phyloP scores from a whole-genome alignment of 2,797 vertebrate species.

The Mus spretus region DNA sequence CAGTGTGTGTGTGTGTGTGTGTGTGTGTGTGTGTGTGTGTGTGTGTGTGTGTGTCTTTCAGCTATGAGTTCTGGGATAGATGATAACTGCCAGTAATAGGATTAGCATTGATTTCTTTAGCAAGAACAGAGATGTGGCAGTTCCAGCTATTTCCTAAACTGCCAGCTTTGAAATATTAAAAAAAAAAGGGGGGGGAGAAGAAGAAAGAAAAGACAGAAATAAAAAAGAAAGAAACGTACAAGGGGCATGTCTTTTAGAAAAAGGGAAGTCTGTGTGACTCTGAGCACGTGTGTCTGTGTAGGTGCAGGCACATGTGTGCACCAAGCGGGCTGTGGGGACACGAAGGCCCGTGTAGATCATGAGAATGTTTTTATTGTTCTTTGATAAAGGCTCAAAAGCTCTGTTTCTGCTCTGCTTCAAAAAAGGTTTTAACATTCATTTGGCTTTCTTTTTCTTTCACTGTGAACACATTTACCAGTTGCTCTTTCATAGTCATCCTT shows the following conservation, averaged over 20 bases:
- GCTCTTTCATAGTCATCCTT: slow-evolving; percentile 93
- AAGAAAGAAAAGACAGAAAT: slow-evolving; percentile 87
- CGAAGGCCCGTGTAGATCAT: slow-evolving; percentile 77
- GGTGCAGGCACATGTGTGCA: background rate
- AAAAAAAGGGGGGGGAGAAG: slow-evolving; percentile 89
- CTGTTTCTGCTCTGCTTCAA: slow-evolving; percentile 95
- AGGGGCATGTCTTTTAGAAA: slow-evolving; percentile 95
- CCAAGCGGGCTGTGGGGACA: slow-evolving; percentile 3
- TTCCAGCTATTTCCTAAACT: slow-evolving; percentile 99
- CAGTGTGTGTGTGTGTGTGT: slow-evolving; percentile 92
- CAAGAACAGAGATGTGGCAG: slow-evolving; percentile 99
- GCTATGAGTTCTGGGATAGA: slow-evolving; percentile 99
- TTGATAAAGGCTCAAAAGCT: slow-evolving; percentile 95
- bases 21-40: slow-evolving; percentile 88
- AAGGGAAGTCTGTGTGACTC: slow-evolving; percentile 95
- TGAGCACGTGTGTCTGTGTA: background rate
- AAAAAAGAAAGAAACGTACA: slow-evolving; percentile 91
- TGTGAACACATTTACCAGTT: slow-evolving; percentile 93
- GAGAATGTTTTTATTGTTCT: slow-evolving; percentile 91
- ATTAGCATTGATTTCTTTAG: slow-evolving; percentile 99
- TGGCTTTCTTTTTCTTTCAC: slow-evolving; percentile 91
- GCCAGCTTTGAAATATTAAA: slow-evolving; percentile 99
- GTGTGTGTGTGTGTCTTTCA: slow-evolving; percentile 92
- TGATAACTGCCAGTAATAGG: slow-evolving; percentile 99
- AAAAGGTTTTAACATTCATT: slow-evolving; percentile 93